Evolutionary conservation across 1,140 invertebrate species (phyloP).

Genomic region (Bombus impatiens): DNA sequence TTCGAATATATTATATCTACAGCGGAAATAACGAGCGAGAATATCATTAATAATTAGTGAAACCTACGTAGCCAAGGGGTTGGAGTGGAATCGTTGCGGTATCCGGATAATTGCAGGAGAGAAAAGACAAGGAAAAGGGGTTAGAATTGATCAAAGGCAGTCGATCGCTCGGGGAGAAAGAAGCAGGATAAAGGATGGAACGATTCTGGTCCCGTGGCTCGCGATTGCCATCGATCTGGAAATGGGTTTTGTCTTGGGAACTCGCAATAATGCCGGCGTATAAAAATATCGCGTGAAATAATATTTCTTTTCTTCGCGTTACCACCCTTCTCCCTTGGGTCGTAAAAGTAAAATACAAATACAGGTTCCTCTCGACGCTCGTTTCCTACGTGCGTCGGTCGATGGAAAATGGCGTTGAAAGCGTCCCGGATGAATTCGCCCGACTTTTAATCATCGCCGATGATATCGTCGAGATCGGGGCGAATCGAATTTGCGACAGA

Average conservation of each 20-base stretch:
- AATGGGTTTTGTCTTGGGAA: no score
- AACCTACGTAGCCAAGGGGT: no score
- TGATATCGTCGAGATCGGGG: background rate
- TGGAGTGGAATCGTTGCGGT: no score
- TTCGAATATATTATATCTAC: no score
- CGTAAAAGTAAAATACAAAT: background rate
- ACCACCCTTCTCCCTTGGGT: background rate
- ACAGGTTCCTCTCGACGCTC: background rate
- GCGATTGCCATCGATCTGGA: no score
- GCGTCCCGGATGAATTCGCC: background rate
- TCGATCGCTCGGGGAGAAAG: no score
- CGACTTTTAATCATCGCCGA: background rate
- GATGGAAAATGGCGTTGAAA: background rate
- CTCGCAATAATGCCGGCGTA: no score
- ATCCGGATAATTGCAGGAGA: constrained; percentile 1
- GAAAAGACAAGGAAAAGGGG: background rate
- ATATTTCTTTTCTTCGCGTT: constrained; percentile 11
- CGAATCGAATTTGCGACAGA: background rate
- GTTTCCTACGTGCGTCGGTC: background rate
- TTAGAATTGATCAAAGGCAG: no score
- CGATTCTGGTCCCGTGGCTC: no score
- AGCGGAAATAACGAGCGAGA: no score
- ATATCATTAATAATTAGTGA: background rate
- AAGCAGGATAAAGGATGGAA: no score
- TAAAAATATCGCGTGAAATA: constrained; percentile 3